phyloP scores from a whole-genome alignment of 2,113 vertebrate species.

The Atlantisia rogersi region DNA sequence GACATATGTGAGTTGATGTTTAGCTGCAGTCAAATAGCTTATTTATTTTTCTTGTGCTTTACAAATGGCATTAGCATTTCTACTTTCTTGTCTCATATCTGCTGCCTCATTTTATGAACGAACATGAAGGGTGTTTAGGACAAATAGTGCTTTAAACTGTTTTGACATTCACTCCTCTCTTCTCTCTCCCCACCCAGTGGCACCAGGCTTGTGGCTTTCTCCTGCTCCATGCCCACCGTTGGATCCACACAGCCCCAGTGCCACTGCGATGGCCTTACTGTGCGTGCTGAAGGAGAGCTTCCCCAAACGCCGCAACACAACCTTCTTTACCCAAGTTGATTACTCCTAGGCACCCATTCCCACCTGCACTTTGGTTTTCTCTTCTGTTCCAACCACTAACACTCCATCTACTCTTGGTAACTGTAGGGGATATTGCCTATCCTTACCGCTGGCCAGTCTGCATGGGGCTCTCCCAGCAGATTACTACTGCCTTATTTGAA shows the following conservation, averaged over 20 bases:
- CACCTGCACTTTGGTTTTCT: background rate
- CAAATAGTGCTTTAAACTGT: background rate
- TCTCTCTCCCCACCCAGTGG: background rate
- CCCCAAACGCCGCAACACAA: background rate
- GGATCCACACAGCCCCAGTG: fast-evolving
- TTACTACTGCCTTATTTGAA: background rate
- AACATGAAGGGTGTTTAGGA: background rate
- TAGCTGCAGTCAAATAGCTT: background rate
- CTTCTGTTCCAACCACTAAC: background rate
- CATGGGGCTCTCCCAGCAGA: background rate
- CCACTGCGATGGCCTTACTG: background rate
- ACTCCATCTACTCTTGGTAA: background rate
- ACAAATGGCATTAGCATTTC: slow-evolving; percentile 20
- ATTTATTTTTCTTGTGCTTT: slow-evolving; percentile 39
- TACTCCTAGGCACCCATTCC: background rate
- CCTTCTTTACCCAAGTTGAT: background rate
- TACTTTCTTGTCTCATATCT: background rate
- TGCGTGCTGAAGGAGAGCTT: background rate
- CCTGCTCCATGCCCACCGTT: background rate
- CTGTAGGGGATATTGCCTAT: background rate
- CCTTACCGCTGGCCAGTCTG: fast-evolving
- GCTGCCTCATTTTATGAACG: background rate
- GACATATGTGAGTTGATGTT: background rate
- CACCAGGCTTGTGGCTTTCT: background rate
- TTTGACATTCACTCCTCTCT: background rate